Evolutionary conservation across 1,140 invertebrate species (phyloP), one percentile per base, ranked within the genome.

Genomic region (Atta texana): DNA sequence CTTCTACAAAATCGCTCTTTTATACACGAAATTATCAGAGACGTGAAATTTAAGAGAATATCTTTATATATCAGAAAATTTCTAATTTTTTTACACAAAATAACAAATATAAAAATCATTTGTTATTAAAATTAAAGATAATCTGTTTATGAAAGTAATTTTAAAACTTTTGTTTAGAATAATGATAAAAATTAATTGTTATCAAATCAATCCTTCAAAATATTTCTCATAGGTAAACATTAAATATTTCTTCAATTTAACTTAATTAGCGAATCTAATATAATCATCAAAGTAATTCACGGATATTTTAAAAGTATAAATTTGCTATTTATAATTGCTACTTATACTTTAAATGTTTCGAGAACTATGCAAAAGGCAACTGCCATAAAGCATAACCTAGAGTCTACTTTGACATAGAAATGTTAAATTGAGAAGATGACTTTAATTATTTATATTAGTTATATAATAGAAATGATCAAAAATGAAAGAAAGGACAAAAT

Each of bases 1-100:
- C 64, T 84, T 61, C 39, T 7, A 18, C 51, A 63, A 21, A 34
- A 85, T 85, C 74, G 59, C 14, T n/a, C 34, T 34, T 51, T 84
- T 63, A 84, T 75, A 14, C n/a, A 31, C 24, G 12, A 51, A 74
- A 74, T 61, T 74, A 31, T 16, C 59, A 49, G 0, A 57, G 66
- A 66, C n/a, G 12, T 21, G 10, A 10, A 21, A 61, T 31, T 82
- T 49, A 49, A 31, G 39, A 69, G 14, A 69, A 49, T 69, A 69
- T 28, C 21, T 44, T 59, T 21, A 16, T 31, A 12, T 8, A 21
- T 12, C n/a, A 16, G 0, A 72, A 57, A 8, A 72, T 5, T 44
- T 49, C 7, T 44, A 4, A 81, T 71, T 49, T 8, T 28, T 72
- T 44, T n/a, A 14, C 16, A 31, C 66, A 5, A 78, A 78, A 31